A percentile compares a stretch with the other conserved stretches of the same genome.
Conservation (phyloP, 2,113 vertebrate species). For the Sturnus vulgaris region DNA sequence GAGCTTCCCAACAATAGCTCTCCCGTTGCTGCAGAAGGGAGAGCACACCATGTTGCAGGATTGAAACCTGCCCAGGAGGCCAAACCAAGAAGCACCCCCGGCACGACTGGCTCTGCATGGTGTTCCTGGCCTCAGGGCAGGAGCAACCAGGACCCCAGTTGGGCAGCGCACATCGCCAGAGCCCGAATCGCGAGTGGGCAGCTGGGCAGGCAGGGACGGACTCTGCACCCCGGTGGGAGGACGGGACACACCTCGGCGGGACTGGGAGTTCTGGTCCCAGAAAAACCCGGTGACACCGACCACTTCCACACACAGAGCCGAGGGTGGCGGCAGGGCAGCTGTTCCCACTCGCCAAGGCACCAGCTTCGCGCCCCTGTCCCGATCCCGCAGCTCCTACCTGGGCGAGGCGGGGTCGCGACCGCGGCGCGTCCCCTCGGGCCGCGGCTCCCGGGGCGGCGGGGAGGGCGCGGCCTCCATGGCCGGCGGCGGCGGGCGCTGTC, state of each 20-base stretch:
- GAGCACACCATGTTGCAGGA: neutral
- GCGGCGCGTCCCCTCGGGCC: neutral
- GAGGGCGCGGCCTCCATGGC: constrained; percentile 4
- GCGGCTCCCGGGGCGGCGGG: neutral
- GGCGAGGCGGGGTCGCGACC: neutral
- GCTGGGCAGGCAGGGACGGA: neutral
- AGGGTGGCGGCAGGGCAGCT: neutral
- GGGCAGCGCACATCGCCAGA: neutral
- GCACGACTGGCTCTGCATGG: rapidly evolving
- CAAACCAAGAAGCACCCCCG: neutral
- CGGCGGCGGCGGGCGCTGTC: constrained; percentile 17
- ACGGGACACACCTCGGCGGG: neutral
- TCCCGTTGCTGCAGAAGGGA: neutral
- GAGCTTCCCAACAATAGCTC: neutral
- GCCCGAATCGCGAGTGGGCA: neutral
- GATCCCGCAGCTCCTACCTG: neutral
- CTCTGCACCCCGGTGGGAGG: neutral
- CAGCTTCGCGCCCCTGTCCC: neutral
- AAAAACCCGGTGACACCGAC: neutral
- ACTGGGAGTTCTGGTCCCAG: neutral
- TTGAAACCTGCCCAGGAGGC: neutral
- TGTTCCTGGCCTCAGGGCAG: neutral
- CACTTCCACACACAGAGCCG: neutral
- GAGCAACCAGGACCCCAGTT: rapidly evolving
- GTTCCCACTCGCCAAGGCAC: neutral